These are phyloP conservation scores for Atopsyche davidsoni DNA, from an alignment of 1,140 invertebrate species.

Conservation along the genomic window DNA sequence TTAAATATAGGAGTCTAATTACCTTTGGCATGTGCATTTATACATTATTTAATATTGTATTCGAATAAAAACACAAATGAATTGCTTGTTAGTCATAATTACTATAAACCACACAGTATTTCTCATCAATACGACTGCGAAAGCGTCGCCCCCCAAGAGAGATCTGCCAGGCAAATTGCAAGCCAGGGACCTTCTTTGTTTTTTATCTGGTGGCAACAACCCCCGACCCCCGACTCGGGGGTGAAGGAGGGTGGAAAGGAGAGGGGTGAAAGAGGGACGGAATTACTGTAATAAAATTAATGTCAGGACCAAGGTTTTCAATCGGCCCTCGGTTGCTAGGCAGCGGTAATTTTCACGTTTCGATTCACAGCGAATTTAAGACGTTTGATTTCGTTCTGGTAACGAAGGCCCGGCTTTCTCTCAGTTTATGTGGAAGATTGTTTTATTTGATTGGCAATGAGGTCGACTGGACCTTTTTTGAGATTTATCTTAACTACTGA, in stretches of 20 bases:
- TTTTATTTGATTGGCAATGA: too few relatives aligned
- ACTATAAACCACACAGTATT: neutral
- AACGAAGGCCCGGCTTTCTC: neutral
- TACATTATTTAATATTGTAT: too few relatives aligned
- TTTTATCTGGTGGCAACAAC: conserved; percentile 26
- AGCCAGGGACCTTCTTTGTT: conserved; percentile 28
- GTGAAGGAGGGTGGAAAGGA: neutral
- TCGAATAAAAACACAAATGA: too few relatives aligned
- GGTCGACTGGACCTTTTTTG: too few relatives aligned
- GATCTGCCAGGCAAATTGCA: conserved; percentile 29
- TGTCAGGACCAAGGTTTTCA: conserved; percentile 31
- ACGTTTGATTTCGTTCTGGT: conserved; percentile 25
- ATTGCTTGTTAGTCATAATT: too few relatives aligned
- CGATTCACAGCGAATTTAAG: conserved; percentile 23
- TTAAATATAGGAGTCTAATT: too few relatives aligned
- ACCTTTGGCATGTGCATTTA: too few relatives aligned
- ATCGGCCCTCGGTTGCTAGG: conserved; percentile 25
- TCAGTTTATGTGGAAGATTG: neutral
- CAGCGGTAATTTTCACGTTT: conserved; percentile 30
- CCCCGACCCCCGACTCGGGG: conserved; percentile 1
- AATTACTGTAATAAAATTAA: conserved; percentile 32
- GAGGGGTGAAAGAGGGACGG: conserved; percentile 21
- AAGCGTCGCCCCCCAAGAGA: conserved; percentile 6
- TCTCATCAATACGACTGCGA: neutral
- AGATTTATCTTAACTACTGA: too few relatives aligned